Conservation (phyloP, 2,113 vertebrate genomes). For the Nestor notabilis region DNA sequence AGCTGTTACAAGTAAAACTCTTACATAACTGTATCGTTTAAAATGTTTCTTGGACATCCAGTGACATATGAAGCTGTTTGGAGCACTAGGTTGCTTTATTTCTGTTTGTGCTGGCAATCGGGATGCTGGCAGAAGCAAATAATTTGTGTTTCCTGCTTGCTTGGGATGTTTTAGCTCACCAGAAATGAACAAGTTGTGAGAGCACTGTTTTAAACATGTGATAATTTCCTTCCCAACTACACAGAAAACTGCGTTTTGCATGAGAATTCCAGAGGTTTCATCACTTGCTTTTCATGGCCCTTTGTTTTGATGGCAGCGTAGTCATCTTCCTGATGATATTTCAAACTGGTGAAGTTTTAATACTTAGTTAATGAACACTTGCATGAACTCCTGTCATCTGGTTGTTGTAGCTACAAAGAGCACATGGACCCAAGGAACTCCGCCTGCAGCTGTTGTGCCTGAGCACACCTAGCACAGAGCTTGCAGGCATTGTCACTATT, state of each 20-base stretch:
- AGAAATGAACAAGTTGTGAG: background rate
- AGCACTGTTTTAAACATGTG: background rate
- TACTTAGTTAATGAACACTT: background rate
- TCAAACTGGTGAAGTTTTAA: background rate
- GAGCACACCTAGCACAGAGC: background rate
- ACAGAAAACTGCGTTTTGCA: background rate
- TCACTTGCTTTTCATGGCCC: accelerated
- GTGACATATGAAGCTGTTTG: background rate
- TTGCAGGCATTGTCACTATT: background rate
- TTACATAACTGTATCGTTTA: background rate
- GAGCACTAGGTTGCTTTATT: background rate
- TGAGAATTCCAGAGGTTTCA: background rate
- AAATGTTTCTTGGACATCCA: background rate
- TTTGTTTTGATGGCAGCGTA: background rate
- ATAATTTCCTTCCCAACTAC: background rate
- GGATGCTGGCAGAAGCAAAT: background rate
- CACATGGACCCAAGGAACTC: background rate
- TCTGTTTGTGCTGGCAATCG: background rate
- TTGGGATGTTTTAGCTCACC: background rate
- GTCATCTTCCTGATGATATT: background rate
- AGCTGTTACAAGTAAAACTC: background rate
- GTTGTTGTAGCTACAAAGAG: accelerated
- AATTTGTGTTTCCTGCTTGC: background rate
- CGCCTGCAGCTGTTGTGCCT: background rate
- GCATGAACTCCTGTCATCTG: background rate